phyloP scores from a whole-genome alignment of 2,797 vertebrate species.

The Malurus splendens region DNA sequence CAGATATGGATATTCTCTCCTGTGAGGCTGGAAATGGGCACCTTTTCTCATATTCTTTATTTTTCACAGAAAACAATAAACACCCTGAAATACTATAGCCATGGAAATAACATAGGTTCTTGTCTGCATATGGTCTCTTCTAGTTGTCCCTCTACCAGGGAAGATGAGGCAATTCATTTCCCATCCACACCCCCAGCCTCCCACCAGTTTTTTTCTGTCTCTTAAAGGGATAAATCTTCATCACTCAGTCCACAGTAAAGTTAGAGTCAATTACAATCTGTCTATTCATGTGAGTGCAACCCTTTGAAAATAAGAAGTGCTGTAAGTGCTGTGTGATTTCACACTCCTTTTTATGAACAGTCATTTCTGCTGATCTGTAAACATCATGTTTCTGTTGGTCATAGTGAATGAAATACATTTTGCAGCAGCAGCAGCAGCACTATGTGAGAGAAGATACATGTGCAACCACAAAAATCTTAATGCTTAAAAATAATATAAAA shows the following conservation, averaged over 20 bases:
- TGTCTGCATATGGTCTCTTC: neutral
- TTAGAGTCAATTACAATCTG: neutral
- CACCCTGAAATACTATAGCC: neutral
- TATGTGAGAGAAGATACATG: neutral
- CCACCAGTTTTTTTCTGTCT: neutral
- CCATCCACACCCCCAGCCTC: neutral
- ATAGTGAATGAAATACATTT: neutral
- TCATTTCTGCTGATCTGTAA: constrained; percentile 11
- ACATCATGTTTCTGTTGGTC: neutral
- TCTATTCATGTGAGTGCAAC: neutral
- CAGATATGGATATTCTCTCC: neutral
- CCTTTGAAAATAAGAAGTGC: constrained; percentile 13
- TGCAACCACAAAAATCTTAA: neutral
- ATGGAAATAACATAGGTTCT: neutral
- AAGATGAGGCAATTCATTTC: neutral
- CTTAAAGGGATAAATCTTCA: neutral
- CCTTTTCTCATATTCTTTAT: neutral
- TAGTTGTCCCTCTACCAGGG: neutral
- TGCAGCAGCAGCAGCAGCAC: neutral
- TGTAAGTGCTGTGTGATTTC: neutral
- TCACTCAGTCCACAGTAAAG: neutral
- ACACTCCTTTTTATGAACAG: neutral
- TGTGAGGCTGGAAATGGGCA: neutral
- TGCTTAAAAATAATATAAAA: neutral
- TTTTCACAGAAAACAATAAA: neutral